A percentile compares a stretch with the other conserved stretches of the same genome.
Conservation (phyloP, 2,888 invertebrate species). For the Callinectes sapidus region DNA sequence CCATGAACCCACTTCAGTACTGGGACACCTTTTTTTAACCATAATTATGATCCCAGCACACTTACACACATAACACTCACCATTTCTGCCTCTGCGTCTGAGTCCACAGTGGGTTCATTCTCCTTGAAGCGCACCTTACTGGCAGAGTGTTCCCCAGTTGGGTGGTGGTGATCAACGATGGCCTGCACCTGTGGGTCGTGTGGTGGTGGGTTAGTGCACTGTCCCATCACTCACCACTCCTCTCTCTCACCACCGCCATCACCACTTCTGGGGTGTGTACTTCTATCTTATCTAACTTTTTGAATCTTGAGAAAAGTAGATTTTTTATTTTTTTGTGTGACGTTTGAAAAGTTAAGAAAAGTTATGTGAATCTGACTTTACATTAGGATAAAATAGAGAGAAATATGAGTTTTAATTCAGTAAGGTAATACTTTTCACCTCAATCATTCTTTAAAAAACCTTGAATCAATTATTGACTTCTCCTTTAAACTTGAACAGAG, state of each 20-base stretch:
- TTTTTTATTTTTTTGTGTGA: neutral
- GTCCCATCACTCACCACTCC: neutral
- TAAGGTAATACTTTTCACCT: no score
- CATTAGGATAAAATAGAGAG: no score
- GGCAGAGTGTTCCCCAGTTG: conserved; percentile 83
- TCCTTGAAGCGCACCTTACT: conserved; percentile 93
- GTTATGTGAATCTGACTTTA: no score
- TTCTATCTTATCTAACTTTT: neutral
- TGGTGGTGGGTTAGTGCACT: neutral
- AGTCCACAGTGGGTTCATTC: conserved; percentile 72
- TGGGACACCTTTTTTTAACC: no score
- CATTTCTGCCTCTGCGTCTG: conserved; percentile 52
- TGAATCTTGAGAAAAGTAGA: neutral
- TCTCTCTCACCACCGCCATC: neutral
- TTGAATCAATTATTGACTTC: no score
- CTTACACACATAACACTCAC: conserved; percentile 22
- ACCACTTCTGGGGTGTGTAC: neutral
- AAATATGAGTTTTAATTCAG: no score
- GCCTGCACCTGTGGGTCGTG: conserved; percentile 87
- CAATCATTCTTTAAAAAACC: no score
- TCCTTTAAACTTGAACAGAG: no score
- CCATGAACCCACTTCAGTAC: no score
- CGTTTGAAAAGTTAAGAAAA: no score
- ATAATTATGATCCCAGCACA: no score
- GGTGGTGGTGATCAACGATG: conserved; percentile 92